phyloP scores from a whole-genome alignment of 2,797 vertebrate genomes.

The Tadarida brasiliensis region DNA sequence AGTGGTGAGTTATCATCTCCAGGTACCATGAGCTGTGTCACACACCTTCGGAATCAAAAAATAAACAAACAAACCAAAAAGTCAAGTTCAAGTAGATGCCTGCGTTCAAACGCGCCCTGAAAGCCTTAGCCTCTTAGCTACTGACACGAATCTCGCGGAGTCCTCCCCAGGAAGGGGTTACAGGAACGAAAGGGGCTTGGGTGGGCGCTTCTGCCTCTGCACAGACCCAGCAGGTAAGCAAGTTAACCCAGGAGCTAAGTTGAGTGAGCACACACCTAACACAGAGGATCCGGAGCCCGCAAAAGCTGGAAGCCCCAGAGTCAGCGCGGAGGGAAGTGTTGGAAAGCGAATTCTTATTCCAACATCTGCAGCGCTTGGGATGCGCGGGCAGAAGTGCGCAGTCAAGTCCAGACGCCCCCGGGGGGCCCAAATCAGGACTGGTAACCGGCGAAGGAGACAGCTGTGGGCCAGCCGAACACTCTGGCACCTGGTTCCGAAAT shows the following conservation, averaged over 20 bases:
- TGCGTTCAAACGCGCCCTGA: neutral
- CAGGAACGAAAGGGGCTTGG: neutral
- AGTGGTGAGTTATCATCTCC: neutral
- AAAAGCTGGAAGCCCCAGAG: constrained; percentile 13
- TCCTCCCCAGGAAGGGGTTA: neutral
- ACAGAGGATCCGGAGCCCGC: neutral
- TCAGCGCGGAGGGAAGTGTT: neutral
- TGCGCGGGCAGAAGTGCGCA: constrained; percentile 55
- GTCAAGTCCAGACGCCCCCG: constrained; percentile 63
- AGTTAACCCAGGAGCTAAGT: constrained; percentile 59
- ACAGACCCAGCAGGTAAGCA: neutral
- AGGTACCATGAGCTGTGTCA: neutral
- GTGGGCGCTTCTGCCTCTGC: neutral
- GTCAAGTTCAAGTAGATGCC: constrained; percentile 66
- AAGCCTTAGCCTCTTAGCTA: neutral
- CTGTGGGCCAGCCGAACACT: neutral
- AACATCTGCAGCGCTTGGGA: constrained; percentile 73
- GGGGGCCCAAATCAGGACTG: neutral
- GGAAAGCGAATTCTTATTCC: constrained; percentile 36
- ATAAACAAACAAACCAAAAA: neutral
- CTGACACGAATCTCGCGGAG: neutral
- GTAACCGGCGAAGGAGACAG: neutral
- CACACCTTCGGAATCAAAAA: neutral
- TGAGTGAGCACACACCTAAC: neutral
- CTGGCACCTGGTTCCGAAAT: neutral